Percentiles rank a stretch among this genome's conserved stretches.
Evolutionary conservation across 2,888 invertebrate genomes (phyloP).

Genomic region (Phyllotreta cruciferae): DNA sequence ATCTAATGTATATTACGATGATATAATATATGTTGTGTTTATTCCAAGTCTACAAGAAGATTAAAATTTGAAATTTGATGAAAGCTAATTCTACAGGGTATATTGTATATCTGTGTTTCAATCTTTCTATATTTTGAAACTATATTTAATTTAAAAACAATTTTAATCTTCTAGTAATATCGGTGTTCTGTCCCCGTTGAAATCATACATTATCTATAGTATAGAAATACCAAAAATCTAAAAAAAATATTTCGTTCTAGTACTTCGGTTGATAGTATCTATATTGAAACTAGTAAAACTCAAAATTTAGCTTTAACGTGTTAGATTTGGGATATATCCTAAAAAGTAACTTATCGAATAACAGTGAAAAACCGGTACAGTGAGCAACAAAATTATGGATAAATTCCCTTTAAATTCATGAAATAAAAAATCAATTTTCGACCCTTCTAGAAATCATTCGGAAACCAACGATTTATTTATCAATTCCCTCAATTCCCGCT

Average conservation of each 20-base stretch:
- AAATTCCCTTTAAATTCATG: neutral
- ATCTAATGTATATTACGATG: conserved; percentile 34
- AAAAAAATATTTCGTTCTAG: conserved; percentile 4
- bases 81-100: conserved; percentile 4
- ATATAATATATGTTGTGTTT: conserved; percentile 8
- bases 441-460: too few relatives aligned
- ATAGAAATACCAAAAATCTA: conserved; percentile 22
- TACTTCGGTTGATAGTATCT: conserved; percentile 3
- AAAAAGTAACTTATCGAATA: conserved; percentile 5
- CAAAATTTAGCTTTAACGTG: conserved; percentile 11
- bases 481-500: too few relatives aligned
- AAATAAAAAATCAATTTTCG: neutral
- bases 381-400: neutral
- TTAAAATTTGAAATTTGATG: conserved; percentile 8
- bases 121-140: neutral
- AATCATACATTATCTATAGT: conserved; percentile 29
- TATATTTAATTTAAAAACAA: conserved; percentile 7
- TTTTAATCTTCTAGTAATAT: conserved; percentile 21
- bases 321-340: conserved; percentile 28
- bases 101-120: neutral
- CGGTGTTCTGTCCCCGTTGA: conserved; percentile 19
- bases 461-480: too few relatives aligned
- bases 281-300: conserved; percentile 20
- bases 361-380: neutral
- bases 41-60: conserved; percentile 15